Evolutionary conservation across 2,797 vertebrate genomes (phyloP).

Genomic region (Hoplostethus atlanticus): DNA sequence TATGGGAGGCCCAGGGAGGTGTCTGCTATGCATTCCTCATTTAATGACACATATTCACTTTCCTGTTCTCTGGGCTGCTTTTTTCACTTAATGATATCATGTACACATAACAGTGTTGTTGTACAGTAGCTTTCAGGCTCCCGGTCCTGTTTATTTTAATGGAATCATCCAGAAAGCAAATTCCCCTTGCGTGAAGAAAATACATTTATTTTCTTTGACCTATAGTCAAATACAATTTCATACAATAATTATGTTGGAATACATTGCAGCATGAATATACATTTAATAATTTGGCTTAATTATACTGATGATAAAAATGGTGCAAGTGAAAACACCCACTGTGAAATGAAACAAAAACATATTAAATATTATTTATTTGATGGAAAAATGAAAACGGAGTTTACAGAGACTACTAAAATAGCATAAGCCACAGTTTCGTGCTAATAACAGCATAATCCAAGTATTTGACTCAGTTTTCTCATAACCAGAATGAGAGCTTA

Average conservation of each 20-base stretch:
- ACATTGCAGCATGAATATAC: no score
- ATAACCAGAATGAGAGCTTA: not conserved
- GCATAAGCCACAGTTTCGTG: not conserved
- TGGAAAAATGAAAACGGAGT: no score
- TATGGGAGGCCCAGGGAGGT: conserved; percentile 78
- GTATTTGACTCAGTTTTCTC: not conserved
- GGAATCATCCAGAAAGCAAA: not conserved
- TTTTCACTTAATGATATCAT: conserved; percentile 34
- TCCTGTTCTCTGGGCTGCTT: conserved; percentile 43
- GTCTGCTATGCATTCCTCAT: conserved; percentile 72
- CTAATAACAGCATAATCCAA: not conserved
- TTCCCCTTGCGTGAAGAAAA: not conserved
- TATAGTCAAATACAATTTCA: not conserved
- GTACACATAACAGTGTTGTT: conserved; percentile 13
- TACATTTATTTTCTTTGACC: not conserved
- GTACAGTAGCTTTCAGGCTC: conserved; percentile 11
- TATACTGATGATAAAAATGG: no score
- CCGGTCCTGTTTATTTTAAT: conserved; percentile 9
- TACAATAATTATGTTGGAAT: not conserved
- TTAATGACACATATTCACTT: conserved; percentile 72
- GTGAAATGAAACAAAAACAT: no score
- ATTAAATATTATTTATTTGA: no score
- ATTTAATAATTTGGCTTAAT: no score
- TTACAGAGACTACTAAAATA: no score
- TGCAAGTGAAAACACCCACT: no score